Evolutionary conservation across 35 echinoderm and acorn worm species (phyloP), one percentile per base, ranked within the genome.

Genomic region (Ptychodera flava): DNA sequence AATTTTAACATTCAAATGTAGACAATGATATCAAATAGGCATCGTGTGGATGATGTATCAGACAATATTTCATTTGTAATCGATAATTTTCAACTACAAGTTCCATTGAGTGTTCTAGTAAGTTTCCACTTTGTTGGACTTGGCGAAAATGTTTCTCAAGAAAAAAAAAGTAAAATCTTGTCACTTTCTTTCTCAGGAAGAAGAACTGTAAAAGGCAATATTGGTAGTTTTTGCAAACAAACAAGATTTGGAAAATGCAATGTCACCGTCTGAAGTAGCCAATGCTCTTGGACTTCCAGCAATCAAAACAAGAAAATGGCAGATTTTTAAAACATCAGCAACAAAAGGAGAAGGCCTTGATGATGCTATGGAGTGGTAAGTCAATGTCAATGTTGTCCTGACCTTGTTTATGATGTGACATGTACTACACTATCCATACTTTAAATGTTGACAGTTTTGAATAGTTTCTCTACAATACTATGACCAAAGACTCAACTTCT

Each of bases 311-410:
- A 93, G 95, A 32, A 94, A 91, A 81, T 98, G 91, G 84, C 93
- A 93, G 85, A 98, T 98, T 85, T 98, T 98, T 88, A 93, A 93
- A 81, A 98, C 95, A 31, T 98, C 95, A 16, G 95, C 95, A 77
- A 80, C 92, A 0, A 94, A 98, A 78, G 95, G 95, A 36, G 92
- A 94, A 0, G 95, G 95, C 0, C 78, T 98, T 14, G 90, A 93
- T 45, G 92, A 94, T 75, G 95, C 95, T 78, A 98, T 98, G 95
- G 90, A 98, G 36, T 98, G 95, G 95, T 98, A 76, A 92, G 92
- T 34, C 10, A 15, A 0, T 82, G 1, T 22, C 32, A 33, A 2
- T 33, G 80, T 64, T 64, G 22, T 64, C 22, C 45, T 12, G 22
- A 12, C 22, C 22, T 64, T 64, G 45, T 64, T 64, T 64, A 6